Evolutionary conservation across 23 tunicate species (phyloP).

Genomic region (Diplosoma virens): DNA sequence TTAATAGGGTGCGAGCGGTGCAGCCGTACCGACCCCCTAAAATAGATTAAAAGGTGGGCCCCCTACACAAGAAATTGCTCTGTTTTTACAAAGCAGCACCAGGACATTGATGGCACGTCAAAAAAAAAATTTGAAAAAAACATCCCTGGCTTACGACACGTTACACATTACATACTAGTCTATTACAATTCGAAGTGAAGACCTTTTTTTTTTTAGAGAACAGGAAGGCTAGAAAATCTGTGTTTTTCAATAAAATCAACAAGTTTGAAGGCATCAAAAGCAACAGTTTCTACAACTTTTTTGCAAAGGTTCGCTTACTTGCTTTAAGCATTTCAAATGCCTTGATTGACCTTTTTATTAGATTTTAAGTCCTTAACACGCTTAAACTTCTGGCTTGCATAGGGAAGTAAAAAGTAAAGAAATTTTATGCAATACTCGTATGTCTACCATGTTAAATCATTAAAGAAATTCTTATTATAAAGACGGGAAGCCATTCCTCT

Average conservation of each 20-base stretch:
- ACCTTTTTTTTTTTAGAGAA: too few species aligned
- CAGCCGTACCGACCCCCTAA: too few species aligned
- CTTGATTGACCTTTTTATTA: constrained; percentile 7
- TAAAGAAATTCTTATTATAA: constrained; percentile 6
- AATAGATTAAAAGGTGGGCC: too few species aligned
- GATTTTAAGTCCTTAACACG: background rate
- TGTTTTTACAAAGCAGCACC: too few species aligned
- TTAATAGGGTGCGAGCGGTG: too few species aligned
- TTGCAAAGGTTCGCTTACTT: constrained; percentile 10
- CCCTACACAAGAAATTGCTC: too few species aligned
- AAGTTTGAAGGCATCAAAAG: background rate
- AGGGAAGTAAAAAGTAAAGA: constrained; percentile 4
- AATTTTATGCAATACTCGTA: constrained; percentile 15
- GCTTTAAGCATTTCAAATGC: constrained; percentile 5
- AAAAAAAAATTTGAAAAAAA: background rate
- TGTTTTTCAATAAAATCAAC: constrained; percentile 8
- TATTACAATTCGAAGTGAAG: too few species aligned
- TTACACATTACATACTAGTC: too few species aligned
- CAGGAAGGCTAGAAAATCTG: constrained; percentile 22
- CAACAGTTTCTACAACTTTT: background rate
- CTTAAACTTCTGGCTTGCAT: constrained; percentile 6
- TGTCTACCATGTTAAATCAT: constrained; percentile 8
- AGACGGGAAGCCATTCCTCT: constrained; percentile 10
- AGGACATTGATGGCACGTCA: too few species aligned
- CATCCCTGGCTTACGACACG: too few species aligned